These are phyloP conservation scores for Halisarca cf. caerulea DNA, from an alignment of 37 sponge, comb jelly and placozoan species.

Conservation along the genomic window DNA sequence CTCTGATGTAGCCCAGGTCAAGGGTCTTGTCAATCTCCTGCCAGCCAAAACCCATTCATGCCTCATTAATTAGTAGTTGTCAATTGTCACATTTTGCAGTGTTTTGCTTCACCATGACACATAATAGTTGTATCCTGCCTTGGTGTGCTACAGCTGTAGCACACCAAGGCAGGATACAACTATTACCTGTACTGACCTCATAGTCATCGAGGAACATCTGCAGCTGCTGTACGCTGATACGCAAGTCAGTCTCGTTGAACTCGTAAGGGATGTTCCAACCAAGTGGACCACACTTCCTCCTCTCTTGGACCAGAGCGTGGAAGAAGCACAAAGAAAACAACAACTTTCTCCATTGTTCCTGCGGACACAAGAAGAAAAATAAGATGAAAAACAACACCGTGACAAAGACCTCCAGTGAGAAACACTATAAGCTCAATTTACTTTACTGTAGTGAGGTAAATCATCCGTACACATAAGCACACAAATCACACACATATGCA, in stretches of 20 bases:
- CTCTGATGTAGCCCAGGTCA: too few species aligned
- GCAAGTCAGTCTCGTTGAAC: slow-evolving; percentile 98
- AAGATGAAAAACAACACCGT: too few species aligned
- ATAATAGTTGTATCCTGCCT: too few species aligned
- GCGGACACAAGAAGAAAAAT: neutral
- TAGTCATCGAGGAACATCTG: slow-evolving; percentile 99
- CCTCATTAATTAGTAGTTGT: too few species aligned
- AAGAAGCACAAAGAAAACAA: slow-evolving; percentile 99
- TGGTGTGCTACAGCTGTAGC: too few species aligned
- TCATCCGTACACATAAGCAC: neutral
- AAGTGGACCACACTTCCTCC: slow-evolving; percentile 94
- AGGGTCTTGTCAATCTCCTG: too few species aligned
- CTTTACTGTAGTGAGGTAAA: too few species aligned
- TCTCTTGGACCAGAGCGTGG: slow-evolving; percentile 96
- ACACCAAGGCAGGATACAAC: neutral
- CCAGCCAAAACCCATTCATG: too few species aligned
- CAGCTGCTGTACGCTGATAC: slow-evolving; percentile 96
- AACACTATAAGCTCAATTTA: too few species aligned
- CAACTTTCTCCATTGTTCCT: slow-evolving; percentile 88
- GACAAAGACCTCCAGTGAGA: too few species aligned
- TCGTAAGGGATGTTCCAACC: slow-evolving; percentile 99
- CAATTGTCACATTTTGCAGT: too few species aligned
- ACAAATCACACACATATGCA: neutral
- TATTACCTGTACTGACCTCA: slow-evolving; percentile 61
- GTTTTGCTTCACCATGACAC: too few species aligned